Base-by-base conservation (phyloP, 2,888 invertebrate species). In the Dasypogon diadema region DNA sequence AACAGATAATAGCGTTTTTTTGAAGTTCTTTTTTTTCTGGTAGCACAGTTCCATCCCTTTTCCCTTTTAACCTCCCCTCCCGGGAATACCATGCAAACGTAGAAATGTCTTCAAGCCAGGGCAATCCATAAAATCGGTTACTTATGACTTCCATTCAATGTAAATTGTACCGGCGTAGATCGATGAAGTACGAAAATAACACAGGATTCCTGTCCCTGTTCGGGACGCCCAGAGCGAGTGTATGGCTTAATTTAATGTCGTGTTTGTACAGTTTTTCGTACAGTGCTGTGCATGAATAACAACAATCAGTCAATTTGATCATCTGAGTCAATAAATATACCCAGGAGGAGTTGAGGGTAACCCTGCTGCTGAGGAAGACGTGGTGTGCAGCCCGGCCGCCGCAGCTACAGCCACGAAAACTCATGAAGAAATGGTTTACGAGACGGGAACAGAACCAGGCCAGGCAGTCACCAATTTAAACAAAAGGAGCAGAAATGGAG, bases 261-360 rank as follows among this genome's bases (percentile, higher is more conserved):
- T 78, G 79, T 79, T 79, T 75, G 75, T 77, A 76, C 77, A 76
- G 74, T 76, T 76, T 76, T 46, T 76, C 63, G 75, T 55, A 75
- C 34, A 54, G 51, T 48, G 46, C 76, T 74, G 81, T 82, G 84
- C 84, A 84, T 83, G 83, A 82, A 82, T 81, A 80, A 81, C 80
- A 81, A 81, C 85, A 85, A 85, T 84, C 84, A 83, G 83, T 83
- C 85, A 85, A 82, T 80, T 81, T 83, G 83, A 83, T 84, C 84
- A 80, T 81, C 81, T 82, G 80, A 84, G 84, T 84, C 83, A 85
- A 84, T 84, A 84, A 84, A 84, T 70, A 70, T 70, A 26, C 34
- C 54, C 70, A 14, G 65, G 46, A 48, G 48, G 46, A 46, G 26
- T 14, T n/a, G 46, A 46, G 22, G 14, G 60, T 12, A 51, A 21